Conservation (phyloP, 2,888 invertebrate genomes). For the Capitulum mitella region DNA sequence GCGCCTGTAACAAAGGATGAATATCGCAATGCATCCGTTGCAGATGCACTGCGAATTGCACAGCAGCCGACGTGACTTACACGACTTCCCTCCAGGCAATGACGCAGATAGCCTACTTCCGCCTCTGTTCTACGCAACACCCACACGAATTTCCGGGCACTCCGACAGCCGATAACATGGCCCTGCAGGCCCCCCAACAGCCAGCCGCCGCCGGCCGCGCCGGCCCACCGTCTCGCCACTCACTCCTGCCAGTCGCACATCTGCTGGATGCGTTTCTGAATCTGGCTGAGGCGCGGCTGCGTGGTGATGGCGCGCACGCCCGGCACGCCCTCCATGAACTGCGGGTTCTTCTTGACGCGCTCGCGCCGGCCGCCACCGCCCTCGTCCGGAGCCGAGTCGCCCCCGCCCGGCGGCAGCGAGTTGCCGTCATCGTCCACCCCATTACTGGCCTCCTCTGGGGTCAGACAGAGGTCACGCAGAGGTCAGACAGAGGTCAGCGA, state of each 20-base stretch:
- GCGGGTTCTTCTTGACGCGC: constrained; percentile 53
- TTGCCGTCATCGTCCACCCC: constrained; percentile 9
- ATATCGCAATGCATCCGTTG: no score
- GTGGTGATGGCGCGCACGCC: constrained; percentile 66
- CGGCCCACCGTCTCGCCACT: constrained; percentile 29
- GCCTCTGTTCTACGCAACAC: no score
- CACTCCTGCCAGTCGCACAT: constrained; percentile 71
- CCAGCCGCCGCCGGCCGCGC: background rate
- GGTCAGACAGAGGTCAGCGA: no score
- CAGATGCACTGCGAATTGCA: no score
- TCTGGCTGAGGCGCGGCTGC: constrained; percentile 52
- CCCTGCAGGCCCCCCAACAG: no score
- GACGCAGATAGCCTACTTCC: no score
- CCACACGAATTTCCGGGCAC: no score
- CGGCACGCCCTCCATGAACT: constrained; percentile 79
- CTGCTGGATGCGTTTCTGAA: constrained; percentile 66
- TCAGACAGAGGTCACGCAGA: constrained; percentile 22
- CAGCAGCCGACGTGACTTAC: no score
- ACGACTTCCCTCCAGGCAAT: no score
- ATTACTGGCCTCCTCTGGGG: constrained; percentile 23
- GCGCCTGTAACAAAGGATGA: no score
- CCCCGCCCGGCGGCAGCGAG: constrained; percentile 27
- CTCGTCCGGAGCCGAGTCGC: constrained; percentile 30
- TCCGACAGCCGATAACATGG: no score
- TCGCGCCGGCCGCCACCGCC: constrained; percentile 43